Evolutionary conservation across 2,888 invertebrate genomes (phyloP).

Genomic region (Scrobipalpa atriplicella): DNA sequence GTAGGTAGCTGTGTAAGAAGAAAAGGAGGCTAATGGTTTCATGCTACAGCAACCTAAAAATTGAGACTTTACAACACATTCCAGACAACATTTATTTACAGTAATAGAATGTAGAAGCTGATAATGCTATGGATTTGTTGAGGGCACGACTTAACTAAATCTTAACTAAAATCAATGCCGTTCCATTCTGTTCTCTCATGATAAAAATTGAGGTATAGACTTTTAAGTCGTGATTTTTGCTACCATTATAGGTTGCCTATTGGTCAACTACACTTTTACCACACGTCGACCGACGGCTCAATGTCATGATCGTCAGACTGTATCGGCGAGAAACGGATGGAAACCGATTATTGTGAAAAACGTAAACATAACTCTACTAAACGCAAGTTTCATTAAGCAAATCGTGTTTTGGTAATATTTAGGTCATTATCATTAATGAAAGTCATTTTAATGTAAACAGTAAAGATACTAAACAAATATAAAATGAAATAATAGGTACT

Average conservation of each 20-base stretch:
- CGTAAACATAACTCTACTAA: background rate
- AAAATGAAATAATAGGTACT: background rate
- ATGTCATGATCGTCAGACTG: background rate
- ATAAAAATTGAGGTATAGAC: too few species aligned
- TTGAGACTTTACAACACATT: too few species aligned
- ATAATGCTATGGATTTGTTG: too few species aligned
- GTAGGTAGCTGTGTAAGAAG: too few species aligned
- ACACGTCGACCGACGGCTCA: background rate
- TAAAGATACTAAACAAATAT: background rate
- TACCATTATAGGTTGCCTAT: background rate
- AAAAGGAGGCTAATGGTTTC: too few species aligned
- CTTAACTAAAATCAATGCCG: too few species aligned
- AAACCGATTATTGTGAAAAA: background rate
- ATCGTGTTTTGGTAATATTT: background rate
- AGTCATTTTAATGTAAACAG: background rate
- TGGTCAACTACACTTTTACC: background rate
- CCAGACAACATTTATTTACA: too few species aligned
- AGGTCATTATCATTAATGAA: constrained; percentile 7
- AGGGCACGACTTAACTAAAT: too few species aligned
- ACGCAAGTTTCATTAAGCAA: background rate
- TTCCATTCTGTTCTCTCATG: too few species aligned
- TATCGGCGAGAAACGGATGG: background rate
- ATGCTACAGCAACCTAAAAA: too few species aligned
- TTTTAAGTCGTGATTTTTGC: too few species aligned
- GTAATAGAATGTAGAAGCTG: too few species aligned